Evolutionary conservation across 2,797 vertebrate genomes (phyloP).

Genomic region (Steatocranus sp.): DNA sequence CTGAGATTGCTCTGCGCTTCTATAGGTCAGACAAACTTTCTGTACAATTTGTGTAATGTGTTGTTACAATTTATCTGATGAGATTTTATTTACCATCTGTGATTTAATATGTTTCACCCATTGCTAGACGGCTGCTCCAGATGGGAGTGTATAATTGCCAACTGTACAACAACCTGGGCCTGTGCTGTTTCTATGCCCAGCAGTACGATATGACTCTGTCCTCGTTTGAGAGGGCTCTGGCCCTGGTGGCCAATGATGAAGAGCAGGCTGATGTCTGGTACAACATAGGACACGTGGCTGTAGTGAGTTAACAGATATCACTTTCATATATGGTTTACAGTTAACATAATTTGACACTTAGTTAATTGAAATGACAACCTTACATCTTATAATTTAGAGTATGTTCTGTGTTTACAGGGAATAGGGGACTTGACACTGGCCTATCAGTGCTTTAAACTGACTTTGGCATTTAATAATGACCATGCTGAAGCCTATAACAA

Average conservation of each 20-base stretch:
- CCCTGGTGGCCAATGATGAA: constrained; percentile 86
- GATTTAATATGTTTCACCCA: not conserved
- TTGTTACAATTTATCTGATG: not conserved
- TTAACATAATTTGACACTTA: not conserved
- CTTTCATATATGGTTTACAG: not conserved
- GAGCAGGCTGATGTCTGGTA: constrained; percentile 97
- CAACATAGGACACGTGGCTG: constrained; percentile 92
- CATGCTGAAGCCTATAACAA: constrained; percentile 97
- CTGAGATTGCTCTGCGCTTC: constrained; percentile 93
- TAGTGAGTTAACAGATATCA: constrained; percentile 77
- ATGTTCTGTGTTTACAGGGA: constrained; percentile 75
- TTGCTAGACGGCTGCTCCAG: constrained; percentile 88
- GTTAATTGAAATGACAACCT: not conserved
- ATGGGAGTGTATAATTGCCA: constrained; percentile 98
- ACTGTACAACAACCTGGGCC: constrained; percentile 96
- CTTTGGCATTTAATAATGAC: constrained; percentile 88
- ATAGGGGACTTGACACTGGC: constrained; percentile 88
- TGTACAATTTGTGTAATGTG: not conserved
- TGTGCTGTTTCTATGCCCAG: constrained; percentile 98
- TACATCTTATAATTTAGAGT: not conserved
- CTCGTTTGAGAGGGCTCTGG: constrained; percentile 91
- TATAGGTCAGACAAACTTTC: constrained; percentile 80
- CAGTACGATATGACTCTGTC: constrained; percentile 98
- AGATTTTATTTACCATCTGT: not conserved
- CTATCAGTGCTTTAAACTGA: constrained; percentile 91